phyloP scores from a whole-genome alignment of 2,113 vertebrate species.

The Heliornis fulica region DNA sequence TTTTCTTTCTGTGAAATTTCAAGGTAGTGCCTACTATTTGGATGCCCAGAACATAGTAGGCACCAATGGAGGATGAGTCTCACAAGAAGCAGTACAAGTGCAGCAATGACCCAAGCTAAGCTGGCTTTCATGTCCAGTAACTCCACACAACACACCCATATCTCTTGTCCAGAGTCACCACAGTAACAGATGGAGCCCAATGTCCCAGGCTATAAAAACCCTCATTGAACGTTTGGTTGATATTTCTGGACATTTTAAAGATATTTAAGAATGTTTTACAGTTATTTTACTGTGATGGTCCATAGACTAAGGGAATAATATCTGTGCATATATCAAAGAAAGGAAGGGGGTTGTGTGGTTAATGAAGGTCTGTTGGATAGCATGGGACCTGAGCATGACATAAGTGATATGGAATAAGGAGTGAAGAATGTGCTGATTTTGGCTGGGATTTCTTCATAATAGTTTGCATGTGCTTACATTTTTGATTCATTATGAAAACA shows the following conservation, averaged over 20 bases:
- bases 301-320: background rate
- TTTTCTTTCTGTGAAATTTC: background rate
- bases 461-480: background rate
- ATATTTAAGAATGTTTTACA: background rate
- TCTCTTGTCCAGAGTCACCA: background rate
- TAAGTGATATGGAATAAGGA: background rate
- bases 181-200: background rate
- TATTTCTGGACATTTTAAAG: background rate
- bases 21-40: background rate
- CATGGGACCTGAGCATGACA: background rate
- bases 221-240: background rate
- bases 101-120: background rate
- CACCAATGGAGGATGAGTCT: background rate
- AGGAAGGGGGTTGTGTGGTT: background rate
- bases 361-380: background rate
- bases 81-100: background rate
- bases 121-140: background rate
- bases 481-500: background rate
- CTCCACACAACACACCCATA: background rate
- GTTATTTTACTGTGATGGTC: background rate
- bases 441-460: background rate
- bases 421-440: background rate
- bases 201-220: background rate
- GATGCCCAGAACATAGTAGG: background rate
- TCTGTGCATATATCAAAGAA: background rate